Conservation (phyloP, 2,888 invertebrate species). For the Apoderus coryli region DNA sequence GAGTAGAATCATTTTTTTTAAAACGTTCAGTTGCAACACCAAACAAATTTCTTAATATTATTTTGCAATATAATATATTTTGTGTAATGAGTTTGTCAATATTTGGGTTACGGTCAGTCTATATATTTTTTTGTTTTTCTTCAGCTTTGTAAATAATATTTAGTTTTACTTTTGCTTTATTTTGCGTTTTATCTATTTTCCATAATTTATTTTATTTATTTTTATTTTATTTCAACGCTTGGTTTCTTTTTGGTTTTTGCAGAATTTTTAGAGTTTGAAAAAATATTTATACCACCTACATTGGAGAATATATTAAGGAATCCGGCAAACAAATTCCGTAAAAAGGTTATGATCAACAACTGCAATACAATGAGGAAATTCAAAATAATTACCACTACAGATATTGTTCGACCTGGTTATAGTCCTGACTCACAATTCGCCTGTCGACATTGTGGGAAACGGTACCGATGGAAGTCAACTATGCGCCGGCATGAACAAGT, state of each 20-base stretch:
- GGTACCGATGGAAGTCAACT: slow-evolving; percentile 77
- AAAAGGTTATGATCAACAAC: slow-evolving; percentile 15
- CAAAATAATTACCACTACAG: slow-evolving; percentile 18
- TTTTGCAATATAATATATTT: too few relatives aligned
- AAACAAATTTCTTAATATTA: too few relatives aligned
- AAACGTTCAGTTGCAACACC: too few relatives aligned
- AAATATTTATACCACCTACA: slow-evolving; percentile 25
- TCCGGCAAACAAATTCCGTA: slow-evolving; percentile 15
- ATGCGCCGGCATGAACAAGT: slow-evolving; percentile 56
- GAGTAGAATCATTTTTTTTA: too few relatives aligned
- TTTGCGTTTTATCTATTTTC: slow-evolving; percentile 4
- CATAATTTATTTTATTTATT: slow-evolving; percentile 8
- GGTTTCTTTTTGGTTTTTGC: slow-evolving; percentile 21
- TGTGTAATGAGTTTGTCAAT: too few relatives aligned
- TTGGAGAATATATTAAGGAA: slow-evolving; percentile 20
- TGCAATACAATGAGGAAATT: slow-evolving; percentile 23
- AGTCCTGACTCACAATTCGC: slow-evolving; percentile 48
- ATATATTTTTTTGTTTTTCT: too few relatives aligned
- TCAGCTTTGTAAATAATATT: too few relatives aligned
- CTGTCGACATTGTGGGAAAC: slow-evolving; percentile 72
- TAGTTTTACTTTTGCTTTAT: slow-evolving; percentile 2
- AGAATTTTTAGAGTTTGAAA: slow-evolving; percentile 29
- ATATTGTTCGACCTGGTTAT: slow-evolving; percentile 28
- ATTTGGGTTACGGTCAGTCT: too few relatives aligned
- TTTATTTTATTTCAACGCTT: slow-evolving; percentile 7